A percentile compares a stretch with the other conserved stretches of the same genome.
These are phyloP conservation scores for Drosophila bunnanda DNA, from an alignment of 2,888 invertebrate genomes.

Conservation along the genomic window DNA sequence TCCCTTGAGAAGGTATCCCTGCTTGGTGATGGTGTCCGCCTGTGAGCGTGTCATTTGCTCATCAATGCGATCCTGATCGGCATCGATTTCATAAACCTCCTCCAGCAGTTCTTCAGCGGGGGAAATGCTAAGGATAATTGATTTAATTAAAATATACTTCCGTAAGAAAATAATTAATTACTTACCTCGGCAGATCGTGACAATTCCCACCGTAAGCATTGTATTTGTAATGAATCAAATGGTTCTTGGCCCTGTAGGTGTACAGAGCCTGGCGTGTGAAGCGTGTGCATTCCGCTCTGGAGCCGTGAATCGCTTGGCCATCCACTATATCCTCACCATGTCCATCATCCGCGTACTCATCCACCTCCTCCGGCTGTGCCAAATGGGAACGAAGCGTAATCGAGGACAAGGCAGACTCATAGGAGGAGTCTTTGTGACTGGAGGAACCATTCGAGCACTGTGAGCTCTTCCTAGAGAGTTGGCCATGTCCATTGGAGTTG, in stretches of 20 bases:
- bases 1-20: conserved; percentile 95
- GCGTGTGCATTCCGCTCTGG: conserved; percentile 85
- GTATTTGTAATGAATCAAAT: conserved; percentile 96
- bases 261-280: conserved; percentile 87
- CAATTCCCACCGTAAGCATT: conserved; percentile 94
- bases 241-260: conserved; percentile 94
- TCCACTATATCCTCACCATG: conserved; percentile 41
- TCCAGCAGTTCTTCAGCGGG: conserved; percentile 88
- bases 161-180: not conserved
- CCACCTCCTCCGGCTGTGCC: conserved; percentile 81
- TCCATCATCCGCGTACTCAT: conserved; percentile 71
- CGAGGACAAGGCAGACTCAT: conserved; percentile 82
- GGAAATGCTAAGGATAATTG: conserved; percentile 75
- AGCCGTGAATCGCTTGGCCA: conserved; percentile 43
- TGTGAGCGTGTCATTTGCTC: conserved; percentile 88
- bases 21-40: conserved; percentile 92
- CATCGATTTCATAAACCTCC: conserved; percentile 95
- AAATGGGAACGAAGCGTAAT: conserved; percentile 78
- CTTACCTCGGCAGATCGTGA: conserved; percentile 92
- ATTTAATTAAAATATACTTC: not conserved
- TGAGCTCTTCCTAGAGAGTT: conserved; percentile 79
- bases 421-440: conserved; percentile 80
- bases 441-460: conserved; percentile 74
- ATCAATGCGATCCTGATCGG: conserved; percentile 92
- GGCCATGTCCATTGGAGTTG: conserved; percentile 67